Evolutionary conservation across 2,113 vertebrate genomes (phyloP).

Genomic region (Spea bombifrons): DNA sequence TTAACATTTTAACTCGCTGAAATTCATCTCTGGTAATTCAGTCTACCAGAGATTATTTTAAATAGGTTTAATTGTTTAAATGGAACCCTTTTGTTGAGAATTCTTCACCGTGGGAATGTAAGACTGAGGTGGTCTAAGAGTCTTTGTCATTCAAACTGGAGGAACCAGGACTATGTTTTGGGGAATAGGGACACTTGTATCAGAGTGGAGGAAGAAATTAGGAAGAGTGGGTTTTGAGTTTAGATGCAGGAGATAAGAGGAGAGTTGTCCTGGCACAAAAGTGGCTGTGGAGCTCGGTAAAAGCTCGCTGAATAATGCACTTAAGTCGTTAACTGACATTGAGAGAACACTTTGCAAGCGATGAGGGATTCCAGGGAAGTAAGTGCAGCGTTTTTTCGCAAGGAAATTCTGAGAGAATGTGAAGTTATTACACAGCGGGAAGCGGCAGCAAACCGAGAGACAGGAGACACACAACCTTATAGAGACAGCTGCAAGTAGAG

Average conservation of each 20-base stretch:
- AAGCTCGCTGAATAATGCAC: slow-evolving; percentile 18
- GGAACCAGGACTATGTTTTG: too few species aligned
- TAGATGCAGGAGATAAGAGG: background rate
- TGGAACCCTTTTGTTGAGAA: too few species aligned
- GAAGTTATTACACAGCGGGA: slow-evolving; percentile 34
- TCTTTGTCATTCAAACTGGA: too few species aligned
- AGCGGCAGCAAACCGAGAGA: slow-evolving; percentile 6
- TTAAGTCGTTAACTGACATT: slow-evolving; percentile 35
- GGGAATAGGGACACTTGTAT: background rate
- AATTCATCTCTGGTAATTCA: too few species aligned
- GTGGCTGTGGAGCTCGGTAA: background rate
- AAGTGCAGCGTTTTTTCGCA: slow-evolving; percentile 27
- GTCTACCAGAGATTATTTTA: too few species aligned
- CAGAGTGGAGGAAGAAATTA: slow-evolving; percentile 11
- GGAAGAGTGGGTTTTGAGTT: background rate
- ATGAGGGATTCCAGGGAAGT: slow-evolving; percentile 9
- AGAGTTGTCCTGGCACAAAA: background rate
- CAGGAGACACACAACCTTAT: background rate
- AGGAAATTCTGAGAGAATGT: slow-evolving; percentile 9
- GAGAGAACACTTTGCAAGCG: slow-evolving; percentile 28
- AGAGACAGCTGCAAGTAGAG: background rate
- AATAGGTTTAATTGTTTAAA: too few species aligned
- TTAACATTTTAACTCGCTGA: too few species aligned
- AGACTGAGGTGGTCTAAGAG: too few species aligned
- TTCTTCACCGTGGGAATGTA: too few species aligned